Evolutionary conservation across 2,888 invertebrate genomes (phyloP).

Genomic region (Spodoptera littoralis): DNA sequence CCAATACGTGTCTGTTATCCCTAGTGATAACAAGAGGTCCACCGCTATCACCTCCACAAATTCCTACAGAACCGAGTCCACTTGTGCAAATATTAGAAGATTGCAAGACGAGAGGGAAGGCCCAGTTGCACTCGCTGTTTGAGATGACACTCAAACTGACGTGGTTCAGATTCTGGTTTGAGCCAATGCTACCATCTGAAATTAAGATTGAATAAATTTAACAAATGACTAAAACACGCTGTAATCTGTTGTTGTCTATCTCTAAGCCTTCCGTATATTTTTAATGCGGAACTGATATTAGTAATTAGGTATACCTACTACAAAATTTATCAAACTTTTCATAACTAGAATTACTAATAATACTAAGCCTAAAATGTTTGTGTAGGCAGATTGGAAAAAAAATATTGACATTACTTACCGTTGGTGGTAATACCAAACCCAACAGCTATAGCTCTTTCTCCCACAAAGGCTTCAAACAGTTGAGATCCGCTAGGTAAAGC

Average conservation of each 20-base stretch:
- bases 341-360: no score
- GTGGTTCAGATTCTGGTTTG: constrained; percentile 56
- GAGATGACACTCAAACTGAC: constrained; percentile 66
- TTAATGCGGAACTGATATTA: no score
- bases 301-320: no score
- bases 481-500: constrained; percentile 61
- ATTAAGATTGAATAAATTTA: neutral
- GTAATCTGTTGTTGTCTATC: no score
- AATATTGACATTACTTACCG: constrained; percentile 49
- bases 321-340: neutral
- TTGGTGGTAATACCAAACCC: constrained; percentile 66
- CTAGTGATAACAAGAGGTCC: constrained; percentile 69
- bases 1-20: constrained; percentile 59
- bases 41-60: constrained; percentile 76
- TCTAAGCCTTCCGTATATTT: no score
- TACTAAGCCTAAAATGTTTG: no score
- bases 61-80: constrained; percentile 59
- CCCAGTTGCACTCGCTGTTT: constrained; percentile 61
- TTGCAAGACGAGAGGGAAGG: constrained; percentile 64
- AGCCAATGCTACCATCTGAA: constrained; percentile 55
- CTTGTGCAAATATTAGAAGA: constrained; percentile 71
- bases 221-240: no score
- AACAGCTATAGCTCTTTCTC: constrained; percentile 45
- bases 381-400: no score
- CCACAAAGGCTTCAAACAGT: constrained; percentile 55